A percentile compares a stretch with the other conserved stretches of the same genome.
Conservation (phyloP, 37 sponge, comb jelly and placozoan genomes). For the Hexactinellida sp. region DNA sequence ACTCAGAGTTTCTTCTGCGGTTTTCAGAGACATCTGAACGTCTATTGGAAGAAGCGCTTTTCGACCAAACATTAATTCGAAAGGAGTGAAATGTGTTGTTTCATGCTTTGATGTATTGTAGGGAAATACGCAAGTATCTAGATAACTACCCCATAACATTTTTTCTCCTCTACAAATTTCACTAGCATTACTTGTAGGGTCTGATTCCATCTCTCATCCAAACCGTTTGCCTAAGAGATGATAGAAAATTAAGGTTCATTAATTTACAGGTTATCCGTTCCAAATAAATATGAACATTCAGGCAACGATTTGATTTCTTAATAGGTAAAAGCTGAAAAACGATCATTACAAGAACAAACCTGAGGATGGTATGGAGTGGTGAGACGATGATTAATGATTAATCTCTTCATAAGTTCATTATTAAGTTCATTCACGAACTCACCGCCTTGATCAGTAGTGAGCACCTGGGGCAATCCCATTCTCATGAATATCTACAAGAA, state of each 20-base stretch:
- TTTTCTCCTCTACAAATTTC: neutral
- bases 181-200: neutral
- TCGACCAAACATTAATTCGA: neutral
- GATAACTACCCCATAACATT: neutral
- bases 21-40: neutral
- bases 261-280: too few relatives aligned
- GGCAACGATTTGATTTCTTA: too few relatives aligned
- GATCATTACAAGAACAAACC: too few relatives aligned
- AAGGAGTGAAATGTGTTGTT: neutral
- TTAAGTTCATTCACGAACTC: neutral
- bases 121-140: too few relatives aligned
- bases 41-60: neutral
- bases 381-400: too few relatives aligned
- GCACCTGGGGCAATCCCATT: neutral
- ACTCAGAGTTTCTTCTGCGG: neutral
- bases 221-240: neutral
- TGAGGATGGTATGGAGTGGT: too few relatives aligned
- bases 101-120: neutral
- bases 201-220: neutral
- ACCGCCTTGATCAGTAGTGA: neutral
- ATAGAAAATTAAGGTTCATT: too few relatives aligned
- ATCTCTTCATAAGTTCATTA: neutral
- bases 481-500: neutral
- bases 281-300: too few relatives aligned
- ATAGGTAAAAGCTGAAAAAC: too few relatives aligned